Percentiles rank a stretch among this genome's conserved stretches.
These are phyloP conservation scores for Heliconius cydno DNA, from an alignment of 2,888 invertebrate species.

Conservation along the genomic window DNA sequence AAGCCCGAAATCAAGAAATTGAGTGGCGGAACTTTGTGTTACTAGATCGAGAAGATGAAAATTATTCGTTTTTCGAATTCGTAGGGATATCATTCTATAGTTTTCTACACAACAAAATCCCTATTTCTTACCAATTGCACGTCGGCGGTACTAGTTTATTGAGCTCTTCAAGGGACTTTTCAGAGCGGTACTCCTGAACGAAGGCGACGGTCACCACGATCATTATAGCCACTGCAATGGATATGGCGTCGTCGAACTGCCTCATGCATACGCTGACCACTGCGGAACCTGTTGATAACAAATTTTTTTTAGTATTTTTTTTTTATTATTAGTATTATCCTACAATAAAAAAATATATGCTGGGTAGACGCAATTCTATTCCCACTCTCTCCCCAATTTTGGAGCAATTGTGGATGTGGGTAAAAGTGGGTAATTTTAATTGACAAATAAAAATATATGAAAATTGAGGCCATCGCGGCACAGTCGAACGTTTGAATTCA, in stretches of 20 bases:
- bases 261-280: slow-evolving; percentile 97
- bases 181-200: slow-evolving; percentile 99
- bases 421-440: too few species aligned
- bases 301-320: too few species aligned
- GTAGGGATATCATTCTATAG: not conserved
- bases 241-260: slow-evolving; percentile 99
- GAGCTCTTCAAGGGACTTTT: slow-evolving; percentile 98
- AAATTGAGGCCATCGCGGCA: too few species aligned
- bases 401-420: too few species aligned
- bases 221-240: slow-evolving; percentile 96
- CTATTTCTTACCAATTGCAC: slow-evolving; percentile 90
- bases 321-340: not conserved
- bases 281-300: slow-evolving; percentile 87
- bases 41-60: too few species aligned
- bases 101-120: not conserved
- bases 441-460: too few species aligned
- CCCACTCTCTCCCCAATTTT: too few species aligned
- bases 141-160: slow-evolving; percentile 98
- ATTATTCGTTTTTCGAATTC: too few species aligned
- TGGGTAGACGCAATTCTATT: too few species aligned
- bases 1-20: too few species aligned
- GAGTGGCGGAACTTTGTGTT: not conserved
- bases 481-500: too few species aligned
- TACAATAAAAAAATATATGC: too few species aligned
- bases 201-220: slow-evolving; percentile 99